phyloP scores from a whole-genome alignment of 2,797 vertebrate species.

The Lithobates sylvaticus region DNA sequence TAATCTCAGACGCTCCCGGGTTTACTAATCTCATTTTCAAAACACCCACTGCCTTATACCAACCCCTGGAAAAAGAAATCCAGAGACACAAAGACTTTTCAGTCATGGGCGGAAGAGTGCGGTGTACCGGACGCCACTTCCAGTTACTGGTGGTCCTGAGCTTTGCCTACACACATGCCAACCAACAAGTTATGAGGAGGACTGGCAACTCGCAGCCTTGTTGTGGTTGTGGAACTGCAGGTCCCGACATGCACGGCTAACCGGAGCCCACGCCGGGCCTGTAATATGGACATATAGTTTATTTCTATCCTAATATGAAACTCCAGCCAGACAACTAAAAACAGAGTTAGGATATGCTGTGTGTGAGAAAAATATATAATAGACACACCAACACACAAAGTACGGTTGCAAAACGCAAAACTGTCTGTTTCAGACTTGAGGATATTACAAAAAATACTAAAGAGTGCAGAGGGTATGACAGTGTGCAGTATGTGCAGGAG shows the following conservation, averaged over 20 bases:
- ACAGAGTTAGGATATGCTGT: no score
- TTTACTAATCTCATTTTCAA: conserved; percentile 22
- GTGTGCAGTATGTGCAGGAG: no score
- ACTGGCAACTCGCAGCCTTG: background rate
- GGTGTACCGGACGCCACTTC: conserved; percentile 1
- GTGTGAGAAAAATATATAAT: no score
- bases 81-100: conserved; percentile 15
- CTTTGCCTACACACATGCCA: background rate
- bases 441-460: no score
- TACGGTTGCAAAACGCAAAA: no score
- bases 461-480: no score
- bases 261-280: no score
- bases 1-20: conserved; percentile 33
- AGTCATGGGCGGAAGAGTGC: background rate
- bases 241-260: background rate
- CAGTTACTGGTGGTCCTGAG: conserved; percentile 24
- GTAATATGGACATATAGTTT: no score
- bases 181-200: background rate
- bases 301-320: no score
- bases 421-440: no score
- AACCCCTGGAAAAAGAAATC: conserved; percentile 11
- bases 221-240: background rate
- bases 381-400: no score
- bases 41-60: conserved; percentile 24
- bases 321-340: no score